Percentiles rank a stretch among this genome's conserved stretches.
Evolutionary conservation across 2,888 invertebrate genomes (phyloP).

Genomic region (Tubulanus polymorphus): DNA sequence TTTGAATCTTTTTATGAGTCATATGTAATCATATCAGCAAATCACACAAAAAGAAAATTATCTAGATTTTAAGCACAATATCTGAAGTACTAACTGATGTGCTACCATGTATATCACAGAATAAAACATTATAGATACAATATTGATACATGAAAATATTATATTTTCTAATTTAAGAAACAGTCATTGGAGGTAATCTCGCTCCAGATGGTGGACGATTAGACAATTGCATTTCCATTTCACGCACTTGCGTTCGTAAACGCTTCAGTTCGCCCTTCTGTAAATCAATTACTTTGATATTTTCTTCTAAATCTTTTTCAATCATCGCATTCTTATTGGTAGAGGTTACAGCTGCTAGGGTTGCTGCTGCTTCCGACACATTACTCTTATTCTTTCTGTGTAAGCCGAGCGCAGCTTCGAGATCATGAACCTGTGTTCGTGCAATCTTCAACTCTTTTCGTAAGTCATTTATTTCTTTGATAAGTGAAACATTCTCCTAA

Average conservation of each 20-base stretch:
- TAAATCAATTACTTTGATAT: slow-evolving; percentile 53
- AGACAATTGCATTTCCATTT: slow-evolving; percentile 27
- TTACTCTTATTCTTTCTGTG: slow-evolving; percentile 42
- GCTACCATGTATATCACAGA: too few relatives aligned
- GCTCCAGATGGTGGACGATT: slow-evolving; percentile 30
- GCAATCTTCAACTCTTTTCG: slow-evolving; percentile 67
- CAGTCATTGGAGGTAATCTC: slow-evolving; percentile 29
- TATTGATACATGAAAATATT: too few relatives aligned
- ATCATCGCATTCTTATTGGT: slow-evolving; percentile 57
- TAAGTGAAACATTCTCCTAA: slow-evolving; percentile 71
- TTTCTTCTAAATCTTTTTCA: slow-evolving; percentile 62
- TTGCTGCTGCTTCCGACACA: slow-evolving; percentile 24
- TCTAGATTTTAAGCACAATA: too few relatives aligned
- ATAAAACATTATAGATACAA: too few relatives aligned
- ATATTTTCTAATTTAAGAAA: too few relatives aligned
- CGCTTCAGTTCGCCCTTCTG: slow-evolving; percentile 56
- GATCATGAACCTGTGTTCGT: slow-evolving; percentile 65
- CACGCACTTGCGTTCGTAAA: slow-evolving; percentile 39
- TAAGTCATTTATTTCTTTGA: slow-evolving; percentile 73
- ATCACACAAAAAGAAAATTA: too few relatives aligned
- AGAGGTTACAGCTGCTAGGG: slow-evolving; percentile 30
- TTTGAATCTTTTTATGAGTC: too few relatives aligned
- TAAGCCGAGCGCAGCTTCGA: slow-evolving; percentile 61
- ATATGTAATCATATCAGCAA: too few relatives aligned
- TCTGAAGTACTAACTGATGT: too few relatives aligned